These are phyloP conservation scores for Drosophila repletoides DNA, from an alignment of 1,140 invertebrate species.

Conservation along the genomic window DNA sequence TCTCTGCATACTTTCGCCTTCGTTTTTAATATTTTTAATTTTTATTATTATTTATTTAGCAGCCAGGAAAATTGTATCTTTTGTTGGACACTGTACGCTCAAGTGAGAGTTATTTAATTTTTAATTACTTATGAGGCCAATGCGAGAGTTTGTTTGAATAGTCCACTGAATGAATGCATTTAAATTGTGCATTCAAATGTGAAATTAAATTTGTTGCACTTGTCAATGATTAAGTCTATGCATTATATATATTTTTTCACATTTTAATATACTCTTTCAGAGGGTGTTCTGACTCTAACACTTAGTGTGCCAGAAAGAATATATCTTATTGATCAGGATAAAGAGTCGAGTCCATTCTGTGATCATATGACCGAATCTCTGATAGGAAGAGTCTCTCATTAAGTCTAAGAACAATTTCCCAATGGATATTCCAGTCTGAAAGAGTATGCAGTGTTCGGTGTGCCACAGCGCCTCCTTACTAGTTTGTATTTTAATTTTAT, in stretches of 20 bases:
- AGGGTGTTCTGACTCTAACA: too few species aligned
- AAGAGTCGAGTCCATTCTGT: too few species aligned
- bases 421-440: too few species aligned
- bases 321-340: too few species aligned
- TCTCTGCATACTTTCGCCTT: conserved; percentile 47
- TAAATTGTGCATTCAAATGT: conserved; percentile 68
- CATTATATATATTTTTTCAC: not conserved
- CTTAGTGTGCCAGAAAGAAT: too few species aligned
- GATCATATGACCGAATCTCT: too few species aligned
- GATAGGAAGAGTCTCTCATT: too few species aligned
- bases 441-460: too few species aligned
- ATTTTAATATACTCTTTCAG: not conserved
- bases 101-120: conserved; percentile 76
- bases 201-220: conserved; percentile 73
- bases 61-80: conserved; percentile 24
- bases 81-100: conserved; percentile 33
- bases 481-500: conserved; percentile 4
- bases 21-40: not conserved
- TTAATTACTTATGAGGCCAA: conserved; percentile 69
- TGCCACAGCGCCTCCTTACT: too few species aligned
- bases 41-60: conserved; percentile 40
- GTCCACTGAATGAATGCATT: conserved; percentile 43
- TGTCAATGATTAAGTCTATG: conserved; percentile 31
- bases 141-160: conserved; percentile 36
- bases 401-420: too few species aligned